Evolutionary conservation across 2,888 invertebrate species (phyloP).

Genomic region (Idaea straminata): DNA sequence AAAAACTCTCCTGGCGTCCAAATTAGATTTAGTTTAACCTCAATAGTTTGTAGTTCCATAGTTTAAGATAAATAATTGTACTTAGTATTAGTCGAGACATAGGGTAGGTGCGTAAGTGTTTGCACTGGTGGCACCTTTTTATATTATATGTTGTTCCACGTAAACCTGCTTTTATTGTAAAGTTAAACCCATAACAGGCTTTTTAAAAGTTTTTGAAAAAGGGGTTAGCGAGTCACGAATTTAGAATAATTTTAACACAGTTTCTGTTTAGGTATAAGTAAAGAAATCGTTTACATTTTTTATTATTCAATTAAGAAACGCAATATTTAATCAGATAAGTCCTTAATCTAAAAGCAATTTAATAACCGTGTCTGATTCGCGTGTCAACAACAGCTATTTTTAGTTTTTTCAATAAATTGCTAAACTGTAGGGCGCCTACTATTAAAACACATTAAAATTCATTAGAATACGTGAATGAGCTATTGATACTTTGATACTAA

Average conservation of each 20-base stretch:
- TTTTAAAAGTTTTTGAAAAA: too few species aligned
- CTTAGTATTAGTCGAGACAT: too few species aligned
- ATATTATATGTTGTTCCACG: too few species aligned
- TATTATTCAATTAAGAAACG: constrained; percentile 10
- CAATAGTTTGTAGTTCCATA: too few species aligned
- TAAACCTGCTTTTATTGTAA: too few species aligned
- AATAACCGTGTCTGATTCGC: constrained; percentile 12
- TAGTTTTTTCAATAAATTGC: constrained; percentile 23
- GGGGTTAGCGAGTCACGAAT: too few species aligned
- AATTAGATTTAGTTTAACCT: too few species aligned
- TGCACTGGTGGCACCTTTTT: too few species aligned
- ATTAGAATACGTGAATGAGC: constrained; percentile 19
- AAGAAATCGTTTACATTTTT: background rate
- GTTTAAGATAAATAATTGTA: too few species aligned
- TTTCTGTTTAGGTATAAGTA: background rate
- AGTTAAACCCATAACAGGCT: too few species aligned
- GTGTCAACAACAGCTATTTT: constrained; percentile 21
- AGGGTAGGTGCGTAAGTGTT: too few species aligned
- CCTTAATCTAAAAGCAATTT: background rate
- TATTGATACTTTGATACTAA: constrained; percentile 14
- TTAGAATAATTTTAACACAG: background rate
- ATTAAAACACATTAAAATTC: constrained; percentile 22
- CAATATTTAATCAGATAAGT: constrained; percentile 3
- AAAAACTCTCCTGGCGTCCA: too few species aligned
- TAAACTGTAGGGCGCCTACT: constrained; percentile 16